Evolutionary conservation across 2,888 invertebrate genomes (phyloP), one percentile per base, ranked within the genome.

Genomic region (Notodonta dromedarius): DNA sequence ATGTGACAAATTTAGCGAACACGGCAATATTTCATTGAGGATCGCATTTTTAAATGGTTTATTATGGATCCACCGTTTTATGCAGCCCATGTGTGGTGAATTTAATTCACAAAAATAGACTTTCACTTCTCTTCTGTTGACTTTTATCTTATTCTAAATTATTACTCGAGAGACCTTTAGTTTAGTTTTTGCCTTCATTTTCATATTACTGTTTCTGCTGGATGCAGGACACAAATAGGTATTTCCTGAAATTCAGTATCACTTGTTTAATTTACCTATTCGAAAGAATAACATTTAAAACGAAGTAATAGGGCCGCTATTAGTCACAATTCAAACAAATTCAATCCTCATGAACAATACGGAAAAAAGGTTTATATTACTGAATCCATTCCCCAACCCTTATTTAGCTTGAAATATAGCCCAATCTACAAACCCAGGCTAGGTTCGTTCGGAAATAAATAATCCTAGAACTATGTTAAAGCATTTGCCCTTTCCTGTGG

Each of bases 1-100:
- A 69, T 70, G 66, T 69, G 70, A 62, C 66, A 71, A 71, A 71
- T 64, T 69, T 68, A 50, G 54, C 59, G 69, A 59, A 60, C 50
- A 60, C 59, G 58, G 53, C 16, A 60, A 32, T 59, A 69, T 59
- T 48, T 64, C 71, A 59, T 61, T 61, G 53, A 13, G 51, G 32
- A 14, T 58, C 56, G 44, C 68, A 55, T 64, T 69, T 69, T 68
- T 60, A 56, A 61, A 68, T 52, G 60, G 50, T 50, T 57, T 61
- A 4, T 46, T 12, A n/a, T 46, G 13, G 46, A 46, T 46, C 46
- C 46, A n/a, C 46, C 46, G 46, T 46, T 46, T 46, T n/a, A n/a
- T 7, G 46, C 2, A 46, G 46, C 46, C 5, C 13, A n/a, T 46
- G n/a, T 46, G 46, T 44, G 5, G 44, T 12, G 13, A 46, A 11